These are phyloP conservation scores for Pipra filicauda DNA, from an alignment of 2,113 vertebrate species.

Conservation along the genomic window DNA sequence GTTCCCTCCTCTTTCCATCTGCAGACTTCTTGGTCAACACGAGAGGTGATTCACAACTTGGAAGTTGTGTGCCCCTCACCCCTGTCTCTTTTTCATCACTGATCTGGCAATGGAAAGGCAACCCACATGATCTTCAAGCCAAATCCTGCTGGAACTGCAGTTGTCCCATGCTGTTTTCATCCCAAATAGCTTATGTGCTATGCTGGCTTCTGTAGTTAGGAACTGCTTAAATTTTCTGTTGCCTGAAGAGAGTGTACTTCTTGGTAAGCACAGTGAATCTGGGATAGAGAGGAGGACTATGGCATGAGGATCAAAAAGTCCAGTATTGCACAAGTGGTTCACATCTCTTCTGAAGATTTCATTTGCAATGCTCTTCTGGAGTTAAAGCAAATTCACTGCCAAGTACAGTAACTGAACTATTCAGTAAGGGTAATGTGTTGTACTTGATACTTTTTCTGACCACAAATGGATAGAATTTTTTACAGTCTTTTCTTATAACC, in stretches of 20 bases:
- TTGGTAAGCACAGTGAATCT: background rate
- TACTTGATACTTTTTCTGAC: background rate
- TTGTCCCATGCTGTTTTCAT: background rate
- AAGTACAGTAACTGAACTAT: background rate
- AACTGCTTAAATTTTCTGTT: background rate
- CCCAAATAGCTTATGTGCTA: background rate
- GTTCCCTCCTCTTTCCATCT: background rate
- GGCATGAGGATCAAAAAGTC: background rate
- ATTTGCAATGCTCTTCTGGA: background rate
- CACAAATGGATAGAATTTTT: background rate
- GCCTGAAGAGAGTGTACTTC: background rate
- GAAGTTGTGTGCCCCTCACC: background rate
- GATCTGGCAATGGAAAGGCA: background rate
- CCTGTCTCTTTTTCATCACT: background rate
- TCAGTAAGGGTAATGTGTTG: background rate
- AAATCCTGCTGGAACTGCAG: slow-evolving; percentile 1
- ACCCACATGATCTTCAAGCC: background rate
- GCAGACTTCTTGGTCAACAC: background rate
- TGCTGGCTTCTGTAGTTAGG: background rate
- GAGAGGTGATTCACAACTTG: background rate
- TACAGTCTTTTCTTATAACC: background rate
- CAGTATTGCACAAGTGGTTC: background rate
- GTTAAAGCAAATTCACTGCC: background rate
- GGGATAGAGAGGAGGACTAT: background rate
- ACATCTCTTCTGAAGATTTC: background rate